phyloP scores from a whole-genome alignment of 2,888 invertebrate species.

The Orthosia incerta region DNA sequence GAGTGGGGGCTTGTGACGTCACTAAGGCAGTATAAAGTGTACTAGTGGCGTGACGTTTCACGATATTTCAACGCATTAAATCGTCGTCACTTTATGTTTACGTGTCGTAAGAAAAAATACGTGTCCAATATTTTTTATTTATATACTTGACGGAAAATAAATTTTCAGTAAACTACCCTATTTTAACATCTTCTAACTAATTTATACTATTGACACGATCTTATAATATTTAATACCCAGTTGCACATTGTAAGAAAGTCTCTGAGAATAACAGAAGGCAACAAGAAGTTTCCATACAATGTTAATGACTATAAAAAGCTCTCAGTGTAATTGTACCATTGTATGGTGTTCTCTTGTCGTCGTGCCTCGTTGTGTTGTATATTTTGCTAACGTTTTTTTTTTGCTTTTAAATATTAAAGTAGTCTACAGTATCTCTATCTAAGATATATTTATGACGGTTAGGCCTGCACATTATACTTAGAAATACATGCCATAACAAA shows the following conservation, averaged over 20 bases:
- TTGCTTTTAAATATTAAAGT: neutral
- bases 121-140: too few species aligned
- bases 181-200: conserved; percentile 13
- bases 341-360: conserved; percentile 71
- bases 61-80: too few species aligned
- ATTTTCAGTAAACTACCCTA: too few species aligned
- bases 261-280: conserved; percentile 72
- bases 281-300: conserved; percentile 75
- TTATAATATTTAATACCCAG: conserved; percentile 30
- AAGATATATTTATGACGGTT: neutral
- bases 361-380: conserved; percentile 62
- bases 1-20: too few species aligned
- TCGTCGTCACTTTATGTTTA: too few species aligned
- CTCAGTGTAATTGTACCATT: conserved; percentile 78
- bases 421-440: neutral
- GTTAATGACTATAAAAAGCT: conserved; percentile 78
- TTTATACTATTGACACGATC: conserved; percentile 8
- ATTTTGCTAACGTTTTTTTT: conserved; percentile 21
- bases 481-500: neutral
- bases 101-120: too few species aligned
- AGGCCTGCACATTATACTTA: neutral
- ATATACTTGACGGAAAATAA: too few species aligned
- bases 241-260: conserved; percentile 71
- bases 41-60: too few species aligned
- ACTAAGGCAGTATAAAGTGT: too few species aligned